Evolutionary conservation across 2,888 invertebrate species (phyloP).

Genomic region (Mylabris sibirica): DNA sequence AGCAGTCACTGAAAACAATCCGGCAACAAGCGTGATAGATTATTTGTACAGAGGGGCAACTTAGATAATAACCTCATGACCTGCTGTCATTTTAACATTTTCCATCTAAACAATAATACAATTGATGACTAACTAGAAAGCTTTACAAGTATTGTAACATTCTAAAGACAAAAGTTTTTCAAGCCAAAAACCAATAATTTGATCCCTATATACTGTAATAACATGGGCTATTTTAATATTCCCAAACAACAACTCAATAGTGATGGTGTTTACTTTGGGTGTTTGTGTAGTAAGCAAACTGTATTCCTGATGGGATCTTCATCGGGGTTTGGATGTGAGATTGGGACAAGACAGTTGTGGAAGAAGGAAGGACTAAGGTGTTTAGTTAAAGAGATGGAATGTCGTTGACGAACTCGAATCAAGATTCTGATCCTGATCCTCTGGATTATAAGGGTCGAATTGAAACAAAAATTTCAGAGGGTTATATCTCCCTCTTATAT

Average conservation of each 20-base stretch:
- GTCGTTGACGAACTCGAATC: conserved; percentile 51
- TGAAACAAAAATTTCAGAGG: conserved; percentile 40
- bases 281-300: conserved; percentile 40
- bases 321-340: conserved; percentile 10
- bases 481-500: conserved; percentile 22
- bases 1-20: not conserved
- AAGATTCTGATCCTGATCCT: conserved; percentile 46
- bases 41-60: not conserved
- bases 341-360: not conserved
- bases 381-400: conserved; percentile 43
- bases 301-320: conserved; percentile 43
- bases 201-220: too few species aligned
- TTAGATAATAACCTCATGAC: not conserved
- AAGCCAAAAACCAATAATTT: too few species aligned
- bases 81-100: not conserved
- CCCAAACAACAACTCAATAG: conserved; percentile 47
- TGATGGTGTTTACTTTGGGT: conserved; percentile 52
- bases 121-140: not conserved
- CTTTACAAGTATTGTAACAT: too few species aligned
- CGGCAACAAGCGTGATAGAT: not conserved
- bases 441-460: conserved; percentile 49
- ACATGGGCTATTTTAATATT: conserved; percentile 22
- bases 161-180: too few species aligned
- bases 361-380: conserved; percentile 27
- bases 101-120: not conserved